Percentiles rank a stretch among this genome's conserved stretches.
phyloP scores from a whole-genome alignment of 1,140 invertebrate species.

The Copidosoma floridanum region DNA sequence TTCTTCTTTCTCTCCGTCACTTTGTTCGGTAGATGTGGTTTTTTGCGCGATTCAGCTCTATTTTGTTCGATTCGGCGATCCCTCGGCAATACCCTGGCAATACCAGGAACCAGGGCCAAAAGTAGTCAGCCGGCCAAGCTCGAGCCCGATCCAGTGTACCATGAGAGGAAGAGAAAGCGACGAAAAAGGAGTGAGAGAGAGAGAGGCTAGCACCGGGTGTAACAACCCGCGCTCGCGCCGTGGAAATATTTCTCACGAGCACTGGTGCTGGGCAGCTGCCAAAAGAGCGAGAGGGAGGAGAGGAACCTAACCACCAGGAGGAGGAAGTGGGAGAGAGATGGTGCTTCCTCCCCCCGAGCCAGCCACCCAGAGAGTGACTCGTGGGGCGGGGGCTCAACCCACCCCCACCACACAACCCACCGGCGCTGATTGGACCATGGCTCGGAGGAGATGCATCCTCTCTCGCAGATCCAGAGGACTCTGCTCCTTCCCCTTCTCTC shows the following conservation, averaged over 20 bases:
- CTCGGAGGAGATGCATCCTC: slow-evolving; percentile 33
- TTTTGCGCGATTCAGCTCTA: no score
- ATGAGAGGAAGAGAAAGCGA: no score
- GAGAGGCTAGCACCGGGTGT: no score
- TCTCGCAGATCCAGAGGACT: slow-evolving; percentile 33
- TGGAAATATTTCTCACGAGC: slow-evolving; percentile 51
- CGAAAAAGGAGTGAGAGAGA: no score
- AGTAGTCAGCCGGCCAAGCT: no score
- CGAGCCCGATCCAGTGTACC: no score
- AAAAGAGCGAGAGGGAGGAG: slow-evolving; percentile 38
- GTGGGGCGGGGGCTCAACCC: slow-evolving; percentile 30
- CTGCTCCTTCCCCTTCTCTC: slow-evolving; percentile 25
- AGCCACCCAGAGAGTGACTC: slow-evolving; percentile 2
- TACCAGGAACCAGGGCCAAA: no score
- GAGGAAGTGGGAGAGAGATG: slow-evolving; percentile 29
- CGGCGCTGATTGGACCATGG: slow-evolving; percentile 55
- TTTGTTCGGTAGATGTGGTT: no score
- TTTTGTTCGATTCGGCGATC: no score
- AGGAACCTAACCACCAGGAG: slow-evolving; percentile 25
- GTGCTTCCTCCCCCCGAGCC: slow-evolving; percentile 7
- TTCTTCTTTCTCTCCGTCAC: no score
- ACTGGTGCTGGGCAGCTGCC: slow-evolving; percentile 51
- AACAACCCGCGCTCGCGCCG: slow-evolving; percentile 54
- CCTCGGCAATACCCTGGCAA: no score
- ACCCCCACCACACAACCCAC: slow-evolving; percentile 48